Base-by-base conservation (phyloP, 2,888 invertebrate species). In the Taenaris catops region DNA sequence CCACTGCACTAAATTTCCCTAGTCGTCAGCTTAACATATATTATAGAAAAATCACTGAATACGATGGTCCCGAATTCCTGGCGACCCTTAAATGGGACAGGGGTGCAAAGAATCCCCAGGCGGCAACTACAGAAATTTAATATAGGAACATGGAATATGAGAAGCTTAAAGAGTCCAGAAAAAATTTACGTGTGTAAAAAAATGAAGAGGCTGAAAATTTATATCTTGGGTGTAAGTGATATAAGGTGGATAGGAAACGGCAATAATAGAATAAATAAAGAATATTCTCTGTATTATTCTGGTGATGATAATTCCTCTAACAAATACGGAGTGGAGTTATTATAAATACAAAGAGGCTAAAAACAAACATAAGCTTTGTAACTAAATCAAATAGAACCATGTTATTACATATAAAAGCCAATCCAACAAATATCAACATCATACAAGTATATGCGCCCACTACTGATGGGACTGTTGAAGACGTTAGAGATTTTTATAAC, bases 361-460 rank as follows among this genome's bases (percentile, higher is more conserved):
- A 16, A 0, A 17, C 26, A 16, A 5, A 6, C 17, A 5, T 27
- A 14, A 25, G 8, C 8, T 4, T 20, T 3, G 20, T 20, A 2
- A 7, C 20, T 8, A 8, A 8, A 8, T 20, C 20, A 8, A 20
- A 20, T 20, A 7, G 20, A 8, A 8, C 20, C 20, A 20, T 20
- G 20, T 3, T 20, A 8, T 8, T 20, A 8, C 20, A 20, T 2
- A 8, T 20, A 8, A 2, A 20, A 8, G 20, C 20, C 2, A 20
- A 20, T 2, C 20, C 20, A 20, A 20, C 8, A 20, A 20, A 20
- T 4, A 8, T 20, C 7, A 20, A 20, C 4, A 25, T 25, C 12
- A 25, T 25, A 9, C 25, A 25, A 25, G 11, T 25, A 6, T 25
- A 25, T n/a, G 25, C 25, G 11, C 25, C 25, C 25, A 25, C 25